Percentiles rank a stretch among this genome's conserved stretches.
These are phyloP conservation scores for Menidia beryllina DNA, from an alignment of 2,113 vertebrate genomes.

Conservation along the genomic window DNA sequence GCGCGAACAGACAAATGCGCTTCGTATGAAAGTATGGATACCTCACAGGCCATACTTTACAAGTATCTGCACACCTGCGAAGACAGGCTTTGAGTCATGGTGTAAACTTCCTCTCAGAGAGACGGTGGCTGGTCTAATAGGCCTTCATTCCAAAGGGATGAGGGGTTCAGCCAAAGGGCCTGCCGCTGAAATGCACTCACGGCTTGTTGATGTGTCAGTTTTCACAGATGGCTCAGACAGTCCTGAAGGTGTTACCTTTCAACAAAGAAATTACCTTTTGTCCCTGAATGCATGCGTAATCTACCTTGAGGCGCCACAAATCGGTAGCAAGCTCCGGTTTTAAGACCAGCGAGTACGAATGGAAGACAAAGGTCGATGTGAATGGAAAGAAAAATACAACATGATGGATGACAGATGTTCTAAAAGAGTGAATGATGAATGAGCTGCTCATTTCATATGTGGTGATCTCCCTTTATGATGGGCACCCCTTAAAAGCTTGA, in stretches of 20 bases:
- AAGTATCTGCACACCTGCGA: constrained; percentile 2
- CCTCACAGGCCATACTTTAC: background rate
- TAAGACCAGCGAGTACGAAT: background rate
- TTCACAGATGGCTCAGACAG: constrained; percentile 27
- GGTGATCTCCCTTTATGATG: constrained; percentile 1
- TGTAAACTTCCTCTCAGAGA: background rate
- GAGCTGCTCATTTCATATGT: constrained; percentile 17
- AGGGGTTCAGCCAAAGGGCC: background rate
- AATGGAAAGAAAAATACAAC: constrained; percentile 1
- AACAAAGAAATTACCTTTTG: constrained; percentile 39
- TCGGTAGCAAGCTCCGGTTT: background rate
- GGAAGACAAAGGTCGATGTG: background rate
- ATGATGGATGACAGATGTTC: background rate
- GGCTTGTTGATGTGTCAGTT: constrained; percentile 42
- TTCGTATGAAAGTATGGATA: background rate
- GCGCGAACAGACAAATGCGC: background rate
- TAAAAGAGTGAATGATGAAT: constrained; percentile 31
- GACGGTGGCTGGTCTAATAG: background rate
- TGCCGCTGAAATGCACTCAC: constrained; percentile 8
- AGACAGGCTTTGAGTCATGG: background rate
- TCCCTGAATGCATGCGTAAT: constrained; percentile 20
- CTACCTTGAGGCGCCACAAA: constrained; percentile 1
- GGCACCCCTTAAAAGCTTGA: background rate
- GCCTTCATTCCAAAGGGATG: background rate
- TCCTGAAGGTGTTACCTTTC: constrained; percentile 38